Percentiles rank a stretch among this genome's conserved stretches.
These are phyloP conservation scores for Omphaloscelis lunosa DNA, from an alignment of 2,888 invertebrate species.

Conservation along the genomic window DNA sequence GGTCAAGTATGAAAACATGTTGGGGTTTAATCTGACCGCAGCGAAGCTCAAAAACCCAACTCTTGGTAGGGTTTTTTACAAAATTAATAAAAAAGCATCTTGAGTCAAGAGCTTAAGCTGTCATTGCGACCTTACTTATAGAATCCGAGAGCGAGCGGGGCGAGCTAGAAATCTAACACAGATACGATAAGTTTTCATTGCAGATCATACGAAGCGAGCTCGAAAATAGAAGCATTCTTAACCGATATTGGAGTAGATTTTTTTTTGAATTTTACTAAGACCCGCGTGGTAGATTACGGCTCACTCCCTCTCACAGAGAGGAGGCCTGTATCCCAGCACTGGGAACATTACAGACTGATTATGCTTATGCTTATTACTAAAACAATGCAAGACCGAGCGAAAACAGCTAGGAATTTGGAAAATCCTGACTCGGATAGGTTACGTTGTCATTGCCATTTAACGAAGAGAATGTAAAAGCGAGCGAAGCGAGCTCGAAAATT, in stretches of 20 bases:
- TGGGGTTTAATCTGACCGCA: neutral
- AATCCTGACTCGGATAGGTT: neutral
- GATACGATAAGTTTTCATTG: no score
- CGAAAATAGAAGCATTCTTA: neutral
- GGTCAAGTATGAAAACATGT: neutral
- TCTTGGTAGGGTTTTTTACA: no score
- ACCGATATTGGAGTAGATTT: neutral
- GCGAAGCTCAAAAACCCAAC: no score
- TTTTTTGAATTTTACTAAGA: neutral
- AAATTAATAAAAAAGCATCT: no score
- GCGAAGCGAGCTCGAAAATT: neutral
- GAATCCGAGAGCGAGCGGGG: neutral
- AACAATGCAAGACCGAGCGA: neutral
- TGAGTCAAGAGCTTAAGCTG: no score
- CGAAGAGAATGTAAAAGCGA: neutral
- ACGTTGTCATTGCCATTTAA: neutral
- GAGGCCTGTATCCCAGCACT: no score
- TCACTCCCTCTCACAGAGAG: no score
- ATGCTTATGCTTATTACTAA: no score
- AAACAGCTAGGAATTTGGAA: neutral
- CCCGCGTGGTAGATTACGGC: no score
- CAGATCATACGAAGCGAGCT: neutral
- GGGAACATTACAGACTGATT: no score
- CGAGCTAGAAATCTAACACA: neutral
- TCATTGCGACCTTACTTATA: no score